These are phyloP conservation scores for Syrrhaptes paradoxus DNA, from an alignment of 2,113 vertebrate genomes.

Conservation along the genomic window DNA sequence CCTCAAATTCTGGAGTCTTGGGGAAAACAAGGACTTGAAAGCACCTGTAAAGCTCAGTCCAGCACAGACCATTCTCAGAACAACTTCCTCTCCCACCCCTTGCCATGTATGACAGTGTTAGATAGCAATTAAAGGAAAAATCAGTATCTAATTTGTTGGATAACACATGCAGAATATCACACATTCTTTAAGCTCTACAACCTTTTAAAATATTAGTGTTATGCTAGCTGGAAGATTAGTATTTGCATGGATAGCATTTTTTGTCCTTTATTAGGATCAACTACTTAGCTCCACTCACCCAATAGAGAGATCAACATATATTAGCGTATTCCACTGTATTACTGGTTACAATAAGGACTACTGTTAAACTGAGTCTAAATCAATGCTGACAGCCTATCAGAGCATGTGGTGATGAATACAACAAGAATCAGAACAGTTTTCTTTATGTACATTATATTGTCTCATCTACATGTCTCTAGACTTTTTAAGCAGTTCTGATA, in stretches of 20 bases:
- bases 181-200: background rate
- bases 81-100: background rate
- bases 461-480: background rate
- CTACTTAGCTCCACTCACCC: background rate
- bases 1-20: background rate
- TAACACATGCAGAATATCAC: background rate
- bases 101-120: background rate
- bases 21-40: background rate
- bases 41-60: background rate
- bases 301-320: background rate
- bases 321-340: background rate
- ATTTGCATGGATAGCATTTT: background rate
- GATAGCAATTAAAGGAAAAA: background rate
- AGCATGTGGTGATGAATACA: background rate
- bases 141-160: background rate
- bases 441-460: background rate
- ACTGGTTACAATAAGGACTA: background rate
- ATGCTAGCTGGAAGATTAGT: background rate
- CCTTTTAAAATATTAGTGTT: background rate
- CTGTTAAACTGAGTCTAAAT: background rate
- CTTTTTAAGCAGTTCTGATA: slow-evolving; percentile 12
- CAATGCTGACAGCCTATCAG: background rate
- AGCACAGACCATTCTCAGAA: background rate
- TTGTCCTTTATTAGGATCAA: slow-evolving; percentile 22
- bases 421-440: background rate